These are phyloP conservation scores for Nesogale talazaci DNA, from an alignment of 2,113 vertebrate genomes.

Conservation along the genomic window DNA sequence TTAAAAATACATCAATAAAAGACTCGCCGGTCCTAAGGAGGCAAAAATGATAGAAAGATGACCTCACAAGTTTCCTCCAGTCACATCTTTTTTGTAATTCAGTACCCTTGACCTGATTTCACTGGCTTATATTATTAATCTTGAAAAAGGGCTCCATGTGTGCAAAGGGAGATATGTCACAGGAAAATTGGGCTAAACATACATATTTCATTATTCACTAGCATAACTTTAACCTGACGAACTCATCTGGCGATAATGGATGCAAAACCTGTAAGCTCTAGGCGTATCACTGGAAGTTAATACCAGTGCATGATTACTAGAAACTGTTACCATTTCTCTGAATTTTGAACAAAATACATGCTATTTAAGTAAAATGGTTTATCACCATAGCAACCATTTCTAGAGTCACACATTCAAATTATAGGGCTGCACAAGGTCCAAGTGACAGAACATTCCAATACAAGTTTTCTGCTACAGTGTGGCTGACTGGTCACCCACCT, in stretches of 20 bases:
- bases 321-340: constrained; percentile 81
- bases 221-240: constrained; percentile 75
- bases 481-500: constrained; percentile 18
- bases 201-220: constrained; percentile 71
- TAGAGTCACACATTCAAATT: constrained; percentile 81
- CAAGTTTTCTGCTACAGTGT: constrained; percentile 59
- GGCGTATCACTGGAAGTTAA: constrained; percentile 77
- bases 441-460: constrained; percentile 73
- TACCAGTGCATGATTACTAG: constrained; percentile 75
- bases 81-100: constrained; percentile 59
- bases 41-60: constrained; percentile 40
- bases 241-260: constrained; percentile 77
- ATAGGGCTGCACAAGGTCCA: constrained; percentile 75
- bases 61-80: constrained; percentile 29
- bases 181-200: constrained; percentile 65
- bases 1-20: background rate
- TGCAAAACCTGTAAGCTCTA: constrained; percentile 74
- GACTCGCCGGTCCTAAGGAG: constrained; percentile 3
- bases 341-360: constrained; percentile 83
- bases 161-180: constrained; percentile 65
- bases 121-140: constrained; percentile 59
- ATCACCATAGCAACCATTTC: constrained; percentile 83
- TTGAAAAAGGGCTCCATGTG: constrained; percentile 60
- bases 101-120: constrained; percentile 51
- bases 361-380: constrained; percentile 84